Conservation (phyloP, 2,888 invertebrate genomes). For the Plagodis pulveraria region DNA sequence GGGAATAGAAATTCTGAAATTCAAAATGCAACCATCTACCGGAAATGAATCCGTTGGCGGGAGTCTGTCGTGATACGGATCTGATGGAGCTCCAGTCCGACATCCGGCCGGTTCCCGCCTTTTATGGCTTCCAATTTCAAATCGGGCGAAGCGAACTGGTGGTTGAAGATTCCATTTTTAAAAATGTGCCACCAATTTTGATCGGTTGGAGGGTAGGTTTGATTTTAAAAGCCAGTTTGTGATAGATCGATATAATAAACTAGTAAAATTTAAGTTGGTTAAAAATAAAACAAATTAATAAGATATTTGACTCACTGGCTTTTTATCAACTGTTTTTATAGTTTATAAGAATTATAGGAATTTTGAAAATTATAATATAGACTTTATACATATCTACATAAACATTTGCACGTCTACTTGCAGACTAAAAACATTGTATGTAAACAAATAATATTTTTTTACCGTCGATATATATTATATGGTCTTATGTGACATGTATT, state of each 20-base stretch:
- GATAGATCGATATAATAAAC: not conserved
- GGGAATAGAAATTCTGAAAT: constrained; percentile 70
- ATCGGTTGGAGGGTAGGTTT: constrained; percentile 14
- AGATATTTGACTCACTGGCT: no score
- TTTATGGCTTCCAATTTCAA: constrained; percentile 79
- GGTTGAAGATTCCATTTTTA: constrained; percentile 44
- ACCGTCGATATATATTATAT: no score
- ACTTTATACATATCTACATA: no score
- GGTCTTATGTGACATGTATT: no score
- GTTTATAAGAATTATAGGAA: no score
- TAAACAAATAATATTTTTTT: no score
- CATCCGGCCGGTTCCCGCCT: constrained; percentile 79
- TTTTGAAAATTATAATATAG: no score
- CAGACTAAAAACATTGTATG: no score
- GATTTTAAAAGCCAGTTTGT: not conserved
- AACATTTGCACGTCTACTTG: no score
- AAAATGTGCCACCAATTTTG: constrained; percentile 32
- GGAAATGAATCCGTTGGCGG: constrained; percentile 81
- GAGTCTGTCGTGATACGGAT: constrained; percentile 78
- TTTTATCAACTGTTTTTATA: no score
- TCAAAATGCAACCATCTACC: constrained; percentile 77
- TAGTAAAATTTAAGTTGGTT: not conserved
- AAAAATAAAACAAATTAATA: no score
- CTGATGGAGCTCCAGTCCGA: constrained; percentile 77
- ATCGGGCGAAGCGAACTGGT: constrained; percentile 45